These are phyloP conservation scores for Portunus trituberculatus DNA, from an alignment of 1,140 invertebrate species.

Conservation along the genomic window DNA sequence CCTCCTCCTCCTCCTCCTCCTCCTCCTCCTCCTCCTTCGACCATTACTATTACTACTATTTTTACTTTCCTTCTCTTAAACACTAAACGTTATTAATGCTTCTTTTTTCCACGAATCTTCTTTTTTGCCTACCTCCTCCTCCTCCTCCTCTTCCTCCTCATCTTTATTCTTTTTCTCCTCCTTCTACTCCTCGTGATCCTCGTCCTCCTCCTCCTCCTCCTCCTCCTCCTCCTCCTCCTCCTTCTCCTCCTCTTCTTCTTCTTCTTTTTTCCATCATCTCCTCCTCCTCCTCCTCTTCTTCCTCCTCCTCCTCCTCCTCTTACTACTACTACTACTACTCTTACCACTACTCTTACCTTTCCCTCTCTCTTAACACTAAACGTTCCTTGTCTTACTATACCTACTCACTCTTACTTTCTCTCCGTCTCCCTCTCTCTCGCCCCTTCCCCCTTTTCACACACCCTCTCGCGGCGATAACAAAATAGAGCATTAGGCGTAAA, in stretches of 20 bases:
- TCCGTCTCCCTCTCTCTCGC: conserved; percentile 31
- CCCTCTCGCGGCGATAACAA: background rate
- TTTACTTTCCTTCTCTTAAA: background rate
- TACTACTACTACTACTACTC: no score
- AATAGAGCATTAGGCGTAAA: background rate
- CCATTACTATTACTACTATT: no score
- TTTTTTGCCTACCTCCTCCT: background rate
- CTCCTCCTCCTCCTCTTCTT: background rate
- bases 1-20: background rate
- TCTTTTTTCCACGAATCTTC: no score
- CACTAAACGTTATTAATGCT: background rate
- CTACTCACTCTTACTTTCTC: background rate
- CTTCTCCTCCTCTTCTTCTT: no score
- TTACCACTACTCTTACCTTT: no score
- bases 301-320: background rate
- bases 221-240: no score
- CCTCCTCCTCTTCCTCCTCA: background rate
- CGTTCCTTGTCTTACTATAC: background rate
- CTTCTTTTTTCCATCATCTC: no score
- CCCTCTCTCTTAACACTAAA: background rate
- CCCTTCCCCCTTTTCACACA: background rate
- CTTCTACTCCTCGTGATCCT: no score
- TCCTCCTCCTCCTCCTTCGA: background rate
- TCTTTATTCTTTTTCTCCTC: no score
- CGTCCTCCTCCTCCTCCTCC: no score